Evolutionary conservation across 2,113 vertebrate genomes (phyloP).

Genomic region (Rhadina sibilatrix): DNA sequence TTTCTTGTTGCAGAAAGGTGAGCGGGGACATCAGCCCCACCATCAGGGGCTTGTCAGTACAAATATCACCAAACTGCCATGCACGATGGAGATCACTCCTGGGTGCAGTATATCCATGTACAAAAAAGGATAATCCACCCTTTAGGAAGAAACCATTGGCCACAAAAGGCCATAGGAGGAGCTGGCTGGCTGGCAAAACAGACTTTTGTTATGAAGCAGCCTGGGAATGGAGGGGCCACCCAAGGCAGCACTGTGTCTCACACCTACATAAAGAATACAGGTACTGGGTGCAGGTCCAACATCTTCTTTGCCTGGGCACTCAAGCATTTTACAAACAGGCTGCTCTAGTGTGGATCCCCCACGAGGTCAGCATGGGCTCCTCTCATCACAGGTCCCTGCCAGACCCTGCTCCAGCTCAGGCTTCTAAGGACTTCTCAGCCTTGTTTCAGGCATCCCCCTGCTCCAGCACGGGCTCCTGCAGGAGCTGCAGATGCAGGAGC

Average conservation of each 20-base stretch:
- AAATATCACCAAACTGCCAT: not conserved
- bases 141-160: not conserved
- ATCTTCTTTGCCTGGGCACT: not conserved
- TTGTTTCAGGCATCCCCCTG: not conserved
- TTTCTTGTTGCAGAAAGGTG: not conserved
- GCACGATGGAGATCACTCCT: rapidly evolving
- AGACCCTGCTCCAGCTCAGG: not conserved
- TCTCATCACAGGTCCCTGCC: not conserved
- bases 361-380: not conserved
- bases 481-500: not conserved
- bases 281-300: not conserved
- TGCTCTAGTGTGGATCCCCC: not conserved
- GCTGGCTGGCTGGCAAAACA: not conserved
- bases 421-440: not conserved
- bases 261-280: not conserved
- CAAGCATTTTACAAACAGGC: not conserved
- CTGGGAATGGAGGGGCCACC: not conserved
- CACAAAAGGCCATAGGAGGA: not conserved
- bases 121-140: not conserved
- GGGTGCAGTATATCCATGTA: not conserved
- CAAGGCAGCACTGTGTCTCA: not conserved
- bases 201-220: not conserved
- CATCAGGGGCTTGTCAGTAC: rapidly evolving
- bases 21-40: not conserved
- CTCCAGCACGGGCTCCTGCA: not conserved